A percentile compares a stretch with the other conserved stretches of the same genome.
Conservation (phyloP, 2,888 invertebrate species). For the Apantesis nais region DNA sequence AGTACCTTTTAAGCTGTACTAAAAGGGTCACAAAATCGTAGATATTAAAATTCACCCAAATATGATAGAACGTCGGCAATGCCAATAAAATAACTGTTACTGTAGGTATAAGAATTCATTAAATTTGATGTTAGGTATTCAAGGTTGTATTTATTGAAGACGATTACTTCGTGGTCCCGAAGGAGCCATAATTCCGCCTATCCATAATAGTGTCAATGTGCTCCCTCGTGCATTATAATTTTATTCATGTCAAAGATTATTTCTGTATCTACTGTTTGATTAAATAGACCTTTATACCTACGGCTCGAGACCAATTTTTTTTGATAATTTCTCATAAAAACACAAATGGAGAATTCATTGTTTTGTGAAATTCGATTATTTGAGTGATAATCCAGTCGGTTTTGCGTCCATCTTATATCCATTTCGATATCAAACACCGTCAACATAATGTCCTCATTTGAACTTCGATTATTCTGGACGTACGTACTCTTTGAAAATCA, state of each 20-base stretch:
- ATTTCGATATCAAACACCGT: background rate
- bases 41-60: background rate
- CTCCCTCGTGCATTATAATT: background rate
- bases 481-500: slow-evolving; percentile 29
- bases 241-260: background rate
- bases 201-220: background rate
- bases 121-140: background rate
- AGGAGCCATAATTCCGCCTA: background rate
- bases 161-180: background rate
- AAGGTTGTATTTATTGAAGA: background rate
- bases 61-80: background rate
- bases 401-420: background rate
- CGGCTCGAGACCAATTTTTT: background rate
- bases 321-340: too few species aligned
- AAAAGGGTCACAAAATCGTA: background rate
- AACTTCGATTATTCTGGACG: background rate
- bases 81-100: background rate
- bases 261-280: background rate
- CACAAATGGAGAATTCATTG: too few species aligned
- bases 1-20: background rate
- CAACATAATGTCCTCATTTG: background rate
- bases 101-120: background rate
- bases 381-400: background rate
- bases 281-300: background rate
- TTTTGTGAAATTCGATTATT: too few species aligned